Percentiles rank a stretch among this genome's conserved stretches.
Conservation (phyloP, 2,113 vertebrate genomes). For the Nothoprocta pentlandii region DNA sequence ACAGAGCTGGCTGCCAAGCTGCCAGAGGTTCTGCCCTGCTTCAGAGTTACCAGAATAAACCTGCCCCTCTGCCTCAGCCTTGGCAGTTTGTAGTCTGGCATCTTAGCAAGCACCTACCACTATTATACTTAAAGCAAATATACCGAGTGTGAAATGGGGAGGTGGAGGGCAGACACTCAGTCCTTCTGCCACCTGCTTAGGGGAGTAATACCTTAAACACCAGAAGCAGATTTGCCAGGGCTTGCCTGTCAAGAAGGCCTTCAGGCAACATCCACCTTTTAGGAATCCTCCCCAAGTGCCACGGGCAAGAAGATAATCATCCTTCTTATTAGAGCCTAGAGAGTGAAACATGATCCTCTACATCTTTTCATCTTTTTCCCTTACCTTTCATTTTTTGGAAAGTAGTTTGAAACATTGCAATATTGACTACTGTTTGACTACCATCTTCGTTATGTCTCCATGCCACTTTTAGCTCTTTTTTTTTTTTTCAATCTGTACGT, state of each 20-base stretch:
- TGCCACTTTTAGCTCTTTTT: neutral
- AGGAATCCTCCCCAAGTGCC: constrained; percentile 17
- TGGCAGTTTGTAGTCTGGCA: neutral
- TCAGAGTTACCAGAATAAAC: neutral
- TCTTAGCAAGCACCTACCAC: neutral
- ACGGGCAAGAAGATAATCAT: neutral
- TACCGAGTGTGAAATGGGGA: neutral
- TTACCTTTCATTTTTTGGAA: neutral
- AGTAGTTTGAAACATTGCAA: neutral
- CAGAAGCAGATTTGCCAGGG: neutral
- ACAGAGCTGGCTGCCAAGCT: neutral
- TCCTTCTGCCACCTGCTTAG: neutral
- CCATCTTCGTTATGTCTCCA: neutral
- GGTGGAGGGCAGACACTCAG: neutral
- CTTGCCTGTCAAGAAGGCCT: neutral
- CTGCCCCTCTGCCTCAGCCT: neutral
- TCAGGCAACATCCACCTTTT: neutral
- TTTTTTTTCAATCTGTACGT: neutral
- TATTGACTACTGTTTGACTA: neutral
- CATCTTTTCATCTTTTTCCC: neutral
- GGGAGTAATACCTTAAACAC: neutral
- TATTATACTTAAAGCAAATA: neutral
- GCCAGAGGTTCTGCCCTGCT: neutral
- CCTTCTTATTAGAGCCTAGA: neutral
- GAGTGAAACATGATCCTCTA: neutral